A percentile compares a stretch with the other conserved stretches of the same genome.
Conservation (phyloP, 2,797 vertebrate species). For the Anomalospiza imberbis region DNA sequence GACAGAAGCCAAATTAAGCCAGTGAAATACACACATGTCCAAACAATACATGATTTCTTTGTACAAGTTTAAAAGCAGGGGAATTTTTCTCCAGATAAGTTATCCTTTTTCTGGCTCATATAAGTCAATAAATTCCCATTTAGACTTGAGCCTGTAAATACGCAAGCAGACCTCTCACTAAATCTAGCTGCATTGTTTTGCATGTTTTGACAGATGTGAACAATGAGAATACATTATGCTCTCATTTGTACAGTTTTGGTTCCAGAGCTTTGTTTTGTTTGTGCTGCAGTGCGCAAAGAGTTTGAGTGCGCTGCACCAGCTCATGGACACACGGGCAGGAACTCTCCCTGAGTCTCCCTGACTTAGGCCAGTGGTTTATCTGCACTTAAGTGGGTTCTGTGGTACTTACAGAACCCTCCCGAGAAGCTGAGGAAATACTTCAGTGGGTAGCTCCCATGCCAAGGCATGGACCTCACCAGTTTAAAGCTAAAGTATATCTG, state of each 20-base stretch:
- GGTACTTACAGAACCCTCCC: neutral
- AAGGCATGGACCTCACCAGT: neutral
- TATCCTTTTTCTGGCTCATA: neutral
- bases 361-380: neutral
- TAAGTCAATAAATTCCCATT: neutral
- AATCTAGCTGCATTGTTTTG: constrained; percentile 16
- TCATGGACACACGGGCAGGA: neutral
- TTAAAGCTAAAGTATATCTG: neutral
- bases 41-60: neutral
- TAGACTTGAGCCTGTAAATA: neutral
- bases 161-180: neutral
- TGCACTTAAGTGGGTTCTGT: neutral
- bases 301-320: neutral
- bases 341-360: neutral
- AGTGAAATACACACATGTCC: neutral
- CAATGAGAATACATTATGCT: neutral
- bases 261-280: neutral
- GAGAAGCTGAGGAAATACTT: neutral
- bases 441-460: neutral
- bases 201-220: constrained; percentile 28
- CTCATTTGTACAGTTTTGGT: constrained; percentile 5
- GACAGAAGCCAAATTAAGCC: neutral
- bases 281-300: neutral
- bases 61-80: neutral
- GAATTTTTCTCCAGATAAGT: neutral